Evolutionary conservation across 2,888 invertebrate species (phyloP), one percentile per base, ranked within the genome.

Genomic region (Azorinus chamasolen): DNA sequence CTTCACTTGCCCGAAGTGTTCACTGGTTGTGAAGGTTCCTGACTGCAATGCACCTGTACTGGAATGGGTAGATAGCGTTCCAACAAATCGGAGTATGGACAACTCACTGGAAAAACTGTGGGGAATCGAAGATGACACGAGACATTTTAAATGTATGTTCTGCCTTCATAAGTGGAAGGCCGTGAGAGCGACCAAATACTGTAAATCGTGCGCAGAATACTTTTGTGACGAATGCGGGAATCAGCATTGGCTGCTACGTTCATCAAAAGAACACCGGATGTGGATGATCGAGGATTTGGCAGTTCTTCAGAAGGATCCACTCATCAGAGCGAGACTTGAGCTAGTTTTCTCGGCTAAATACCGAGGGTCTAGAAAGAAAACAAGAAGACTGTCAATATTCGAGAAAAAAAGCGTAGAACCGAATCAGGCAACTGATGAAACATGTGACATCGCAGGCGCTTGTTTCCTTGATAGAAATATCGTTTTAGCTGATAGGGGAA

Each of bases 141-240:
- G 59, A 18, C 24, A 37, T 4, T 16, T 24, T 5, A 45, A 22
- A 37, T 80, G 80, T 51, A 43, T 43, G 10, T 37, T 71, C 16
- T 80, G 80, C 32, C 20, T 59, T 22, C 6, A 54, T 3, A 80
- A 80, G 41, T 71, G 59, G 54, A 69, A 64, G 24, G 50, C 53
- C 16, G 22, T 25, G 0, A 20, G 20, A 24, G 80, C 76, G 2
- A 66, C 59, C 10, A 80, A 77, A 24, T 74, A 75, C 41, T 80
- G 80, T 53, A 76, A 74, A 61, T n/a, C 73, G 1, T 80, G 80
- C 46, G 57, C 70, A n/a, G 77, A 74, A 46, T 74, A 71, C 51
- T 80, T 70, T 59, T 80, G 80, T 58, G 70, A 70, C 22, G 74
- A 80, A 24, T 80, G 80, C 24, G 80, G 80, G 8, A 80, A 73